Evolutionary conservation across 2,888 invertebrate species (phyloP), one percentile per base, ranked within the genome.

Genomic region (Euzetes globulus): DNA sequence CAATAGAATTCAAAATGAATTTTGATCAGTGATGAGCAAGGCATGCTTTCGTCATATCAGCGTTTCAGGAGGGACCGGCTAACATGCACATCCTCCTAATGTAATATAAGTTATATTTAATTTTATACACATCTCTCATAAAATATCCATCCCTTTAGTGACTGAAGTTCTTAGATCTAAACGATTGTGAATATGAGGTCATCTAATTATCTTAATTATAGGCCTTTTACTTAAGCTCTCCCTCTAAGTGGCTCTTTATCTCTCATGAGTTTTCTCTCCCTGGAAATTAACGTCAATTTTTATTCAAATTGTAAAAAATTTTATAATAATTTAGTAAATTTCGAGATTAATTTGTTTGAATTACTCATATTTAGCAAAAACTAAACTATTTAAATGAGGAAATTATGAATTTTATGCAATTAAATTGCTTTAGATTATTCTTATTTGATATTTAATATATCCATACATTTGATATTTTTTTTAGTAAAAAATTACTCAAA

Each of bases 141-240:
- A n/a, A 33, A 7, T 22, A 11, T 27, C 9, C 7, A n/a, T 33
- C 22, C 41, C 68, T 68, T 68, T 33, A 68, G 17, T 63, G 29
- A 63, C 63, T 37, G 17, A 25, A 9, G 9, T 7, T 55, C 17
- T 15, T 25, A 37, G 37, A 37, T 65, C 9, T 33, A 65, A 65
- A 37, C 17, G 68, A 68, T 68, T 68, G 1, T 9, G n/a, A 68
- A 68, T 68, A 45, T 45, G 13, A 68, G 37, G 37, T 68, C 45
- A 65, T 68, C 68, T 68, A 68, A 68, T 68, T 68, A 68, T 68
- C 68, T 68, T 68, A 68, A 68, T 68, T 68, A 68, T 68, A 45
- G 19, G 15, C n/a, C n/a, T 11, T 41, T 45, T 68, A 60, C 41
- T 45, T 15, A 7, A 33, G 7, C n/a, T 55, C 25, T 55, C 22